These are phyloP conservation scores for Urocolius indicus DNA, from an alignment of 2,113 vertebrate species.

Conservation along the genomic window DNA sequence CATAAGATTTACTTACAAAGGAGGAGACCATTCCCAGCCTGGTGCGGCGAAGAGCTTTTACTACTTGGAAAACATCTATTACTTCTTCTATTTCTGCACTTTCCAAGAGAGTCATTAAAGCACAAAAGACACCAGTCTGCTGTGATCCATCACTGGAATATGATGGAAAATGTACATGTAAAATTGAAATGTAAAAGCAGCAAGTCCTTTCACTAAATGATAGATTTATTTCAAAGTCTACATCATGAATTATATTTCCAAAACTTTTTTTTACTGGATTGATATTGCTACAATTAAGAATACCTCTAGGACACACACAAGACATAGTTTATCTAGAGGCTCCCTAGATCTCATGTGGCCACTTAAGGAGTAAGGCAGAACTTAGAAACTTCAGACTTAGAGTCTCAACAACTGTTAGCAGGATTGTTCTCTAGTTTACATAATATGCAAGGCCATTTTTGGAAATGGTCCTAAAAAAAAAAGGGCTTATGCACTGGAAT, in stretches of 20 bases:
- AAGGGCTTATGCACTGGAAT: neutral
- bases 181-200: neutral
- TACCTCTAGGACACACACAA: neutral
- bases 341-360: neutral
- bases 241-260: neutral
- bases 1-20: conserved; percentile 78
- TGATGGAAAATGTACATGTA: neutral
- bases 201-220: neutral
- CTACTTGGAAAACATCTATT: conserved; percentile 92
- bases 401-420: neutral
- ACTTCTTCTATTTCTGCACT: conserved; percentile 89
- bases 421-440: neutral
- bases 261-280: neutral
- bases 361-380: neutral
- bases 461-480: neutral
- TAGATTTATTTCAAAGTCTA: neutral
- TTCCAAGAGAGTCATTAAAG: conserved; percentile 91
- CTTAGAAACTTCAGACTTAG: neutral
- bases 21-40: conserved; percentile 82
- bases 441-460: neutral
- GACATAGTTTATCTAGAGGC: neutral
- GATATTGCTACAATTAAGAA: neutral
- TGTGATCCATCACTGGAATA: conserved; percentile 87
- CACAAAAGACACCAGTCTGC: conserved; percentile 88
- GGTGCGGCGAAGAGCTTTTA: conserved; percentile 87